Evolutionary conservation across 2,888 invertebrate species (phyloP).

Genomic region (Tetropium fuscum): DNA sequence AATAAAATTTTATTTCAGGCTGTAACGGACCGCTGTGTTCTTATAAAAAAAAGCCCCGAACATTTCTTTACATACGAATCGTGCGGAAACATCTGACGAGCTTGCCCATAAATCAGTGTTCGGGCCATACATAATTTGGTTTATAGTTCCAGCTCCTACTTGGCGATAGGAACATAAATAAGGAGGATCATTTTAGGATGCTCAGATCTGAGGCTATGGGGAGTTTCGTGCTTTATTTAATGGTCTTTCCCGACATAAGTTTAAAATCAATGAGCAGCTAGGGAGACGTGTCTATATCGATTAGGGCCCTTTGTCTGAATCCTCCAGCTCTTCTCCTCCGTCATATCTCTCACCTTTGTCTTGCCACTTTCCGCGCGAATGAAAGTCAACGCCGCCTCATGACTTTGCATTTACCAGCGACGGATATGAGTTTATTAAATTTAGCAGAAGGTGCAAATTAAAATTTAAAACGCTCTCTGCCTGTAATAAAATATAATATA

Average conservation of each 20-base stretch:
- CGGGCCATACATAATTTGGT: slow-evolving; percentile 7
- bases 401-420: background rate
- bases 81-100: too few species aligned
- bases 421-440: slow-evolving; percentile 10
- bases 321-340: slow-evolving; percentile 31
- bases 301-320: slow-evolving; percentile 50
- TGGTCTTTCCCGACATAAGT: slow-evolving; percentile 40
- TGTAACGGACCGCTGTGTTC: too few species aligned
- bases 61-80: too few species aligned
- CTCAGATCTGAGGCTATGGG: slow-evolving; percentile 34
- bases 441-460: background rate
- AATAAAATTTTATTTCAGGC: too few species aligned
- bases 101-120: slow-evolving; percentile 6
- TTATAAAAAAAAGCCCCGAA: too few species aligned
- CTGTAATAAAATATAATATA: too few species aligned
- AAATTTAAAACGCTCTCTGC: too few species aligned
- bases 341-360: slow-evolving; percentile 32
- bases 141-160: slow-evolving; percentile 17
- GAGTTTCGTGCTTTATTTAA: slow-evolving; percentile 30
- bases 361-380: slow-evolving; percentile 21
- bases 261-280: slow-evolving; percentile 53
- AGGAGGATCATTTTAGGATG: slow-evolving; percentile 30
- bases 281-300: slow-evolving; percentile 53
- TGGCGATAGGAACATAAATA: slow-evolving; percentile 24
- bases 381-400: background rate